Evolutionary conservation across 2,113 vertebrate genomes (phyloP).

Genomic region (Balaeniceps rex): DNA sequence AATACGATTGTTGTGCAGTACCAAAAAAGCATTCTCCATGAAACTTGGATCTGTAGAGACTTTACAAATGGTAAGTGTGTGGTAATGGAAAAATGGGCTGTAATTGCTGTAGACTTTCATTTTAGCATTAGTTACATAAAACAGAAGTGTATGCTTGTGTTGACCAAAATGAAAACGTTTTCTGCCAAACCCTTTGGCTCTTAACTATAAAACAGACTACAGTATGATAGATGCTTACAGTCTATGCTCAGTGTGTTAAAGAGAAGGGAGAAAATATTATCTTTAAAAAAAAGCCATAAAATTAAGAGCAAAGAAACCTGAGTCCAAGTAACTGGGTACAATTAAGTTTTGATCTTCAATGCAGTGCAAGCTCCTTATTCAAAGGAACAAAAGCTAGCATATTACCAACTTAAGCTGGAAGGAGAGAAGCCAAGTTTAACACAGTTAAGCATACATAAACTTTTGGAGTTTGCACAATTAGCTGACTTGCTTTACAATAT

Average conservation of each 20-base stretch:
- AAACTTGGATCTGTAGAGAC: background rate
- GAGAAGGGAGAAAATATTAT: background rate
- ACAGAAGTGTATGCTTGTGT: slow-evolving; percentile 3
- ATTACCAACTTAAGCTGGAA: background rate
- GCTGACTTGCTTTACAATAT: background rate
- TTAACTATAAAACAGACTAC: slow-evolving; percentile 30
- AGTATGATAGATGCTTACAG: background rate
- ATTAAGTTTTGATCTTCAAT: background rate
- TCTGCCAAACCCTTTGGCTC: slow-evolving; percentile 15
- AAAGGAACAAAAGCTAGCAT: background rate
- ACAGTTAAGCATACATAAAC: background rate
- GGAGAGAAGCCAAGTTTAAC: background rate
- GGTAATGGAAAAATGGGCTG: slow-evolving; percentile 43
- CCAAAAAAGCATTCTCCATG: slow-evolving; percentile 15
- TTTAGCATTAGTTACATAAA: slow-evolving; percentile 23
- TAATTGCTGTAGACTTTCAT: background rate
- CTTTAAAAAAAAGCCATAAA: background rate
- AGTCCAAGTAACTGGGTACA: background rate
- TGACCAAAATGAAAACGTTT: slow-evolving; percentile 38
- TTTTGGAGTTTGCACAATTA: background rate
- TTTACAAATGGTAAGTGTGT: slow-evolving; percentile 8
- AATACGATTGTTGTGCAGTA: background rate
- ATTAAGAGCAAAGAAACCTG: background rate
- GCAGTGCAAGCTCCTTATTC: background rate
- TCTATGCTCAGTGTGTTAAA: background rate